These are phyloP conservation scores for Ectemnius cavifrons DNA, from an alignment of 2,888 invertebrate genomes.

Conservation along the genomic window DNA sequence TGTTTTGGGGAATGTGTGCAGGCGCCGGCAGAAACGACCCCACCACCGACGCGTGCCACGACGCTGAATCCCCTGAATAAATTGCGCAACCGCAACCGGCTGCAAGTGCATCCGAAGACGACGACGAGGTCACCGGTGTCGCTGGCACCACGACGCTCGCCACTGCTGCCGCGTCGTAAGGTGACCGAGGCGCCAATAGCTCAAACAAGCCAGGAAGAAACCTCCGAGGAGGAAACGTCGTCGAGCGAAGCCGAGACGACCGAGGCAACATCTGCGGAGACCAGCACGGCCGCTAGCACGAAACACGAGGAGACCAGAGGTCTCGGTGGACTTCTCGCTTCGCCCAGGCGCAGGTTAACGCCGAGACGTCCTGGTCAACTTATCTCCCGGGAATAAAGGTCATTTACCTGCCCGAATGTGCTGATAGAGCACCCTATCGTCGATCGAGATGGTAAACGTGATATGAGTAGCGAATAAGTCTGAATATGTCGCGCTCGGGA, in stretches of 20 bases:
- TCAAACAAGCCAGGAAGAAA: slow-evolving; percentile 61
- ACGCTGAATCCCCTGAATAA: slow-evolving; percentile 76
- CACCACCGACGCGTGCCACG: slow-evolving; percentile 65
- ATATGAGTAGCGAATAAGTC: slow-evolving; percentile 7
- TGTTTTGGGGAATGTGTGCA: slow-evolving; percentile 32
- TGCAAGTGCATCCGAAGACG: slow-evolving; percentile 76
- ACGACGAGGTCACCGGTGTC: slow-evolving; percentile 69
- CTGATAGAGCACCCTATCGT: not conserved
- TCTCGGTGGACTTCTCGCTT: slow-evolving; percentile 82
- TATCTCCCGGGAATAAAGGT: slow-evolving; percentile 67
- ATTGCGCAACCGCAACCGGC: slow-evolving; percentile 76
- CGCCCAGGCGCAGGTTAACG: slow-evolving; percentile 83
- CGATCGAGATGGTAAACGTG: slow-evolving; percentile 1
- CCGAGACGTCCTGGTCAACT: slow-evolving; percentile 81
- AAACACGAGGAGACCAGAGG: slow-evolving; percentile 73
- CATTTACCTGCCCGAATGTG: not conserved
- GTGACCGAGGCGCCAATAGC: slow-evolving; percentile 69
- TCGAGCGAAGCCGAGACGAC: slow-evolving; percentile 50
- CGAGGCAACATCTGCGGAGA: slow-evolving; percentile 60
- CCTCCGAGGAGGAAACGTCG: slow-evolving; percentile 59
- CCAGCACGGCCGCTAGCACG: slow-evolving; percentile 69
- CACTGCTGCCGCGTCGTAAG: slow-evolving; percentile 71
- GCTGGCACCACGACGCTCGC: slow-evolving; percentile 69
- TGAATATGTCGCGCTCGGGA: not conserved
- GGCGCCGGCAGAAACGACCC: slow-evolving; percentile 74